Evolutionary conservation across 1,140 invertebrate genomes (phyloP), one percentile per base, ranked within the genome.

Genomic region (Drosophila ficusphila): DNA sequence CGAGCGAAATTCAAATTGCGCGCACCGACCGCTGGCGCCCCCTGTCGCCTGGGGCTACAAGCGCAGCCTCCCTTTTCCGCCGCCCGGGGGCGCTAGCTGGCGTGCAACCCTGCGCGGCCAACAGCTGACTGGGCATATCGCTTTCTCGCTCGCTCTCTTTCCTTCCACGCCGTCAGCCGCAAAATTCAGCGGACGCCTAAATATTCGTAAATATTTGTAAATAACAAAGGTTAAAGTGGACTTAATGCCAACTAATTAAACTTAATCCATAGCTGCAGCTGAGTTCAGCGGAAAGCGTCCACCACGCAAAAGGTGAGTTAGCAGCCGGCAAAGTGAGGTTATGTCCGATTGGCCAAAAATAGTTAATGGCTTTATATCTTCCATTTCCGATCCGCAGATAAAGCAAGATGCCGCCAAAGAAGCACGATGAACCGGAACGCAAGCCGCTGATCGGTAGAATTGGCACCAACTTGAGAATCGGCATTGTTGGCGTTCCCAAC

Each of bases 381-480:
- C 6, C 33, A 9, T 47, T 8, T 49, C 16, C 36, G 21, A 41
- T 49, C 14, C 25, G 12, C 25, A 60, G 41, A 41, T 41, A 56
- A 41, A 34, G 2, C 9, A 34, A 62, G 31, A 99, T 99, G 97
- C 94, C 97, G 79, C 97, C 98, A 6, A 99, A 99, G 93, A 99
- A 99, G 92, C 96, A 97, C 51, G 96, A 96, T 79, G 96, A 96
- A 85, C 96, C 96, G 0, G 96, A 98, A 88, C 95, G 95, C 74
- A 97, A 97, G 79, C 96, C 97, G 25, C 93, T 99, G n/a, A 97
- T 99, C 92, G 99, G 99, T 11, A 94, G 99, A 76, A 95, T 99
- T 42, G 98, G 98, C 27, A 99, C 98, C 33, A 99, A 99, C 93
- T 93, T 99, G 85, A 98, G 98, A 93, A 96, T 99, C 67, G 98